These are phyloP conservation scores for Mimachlamys varia DNA, from an alignment of 2,888 invertebrate genomes.

Conservation along the genomic window DNA sequence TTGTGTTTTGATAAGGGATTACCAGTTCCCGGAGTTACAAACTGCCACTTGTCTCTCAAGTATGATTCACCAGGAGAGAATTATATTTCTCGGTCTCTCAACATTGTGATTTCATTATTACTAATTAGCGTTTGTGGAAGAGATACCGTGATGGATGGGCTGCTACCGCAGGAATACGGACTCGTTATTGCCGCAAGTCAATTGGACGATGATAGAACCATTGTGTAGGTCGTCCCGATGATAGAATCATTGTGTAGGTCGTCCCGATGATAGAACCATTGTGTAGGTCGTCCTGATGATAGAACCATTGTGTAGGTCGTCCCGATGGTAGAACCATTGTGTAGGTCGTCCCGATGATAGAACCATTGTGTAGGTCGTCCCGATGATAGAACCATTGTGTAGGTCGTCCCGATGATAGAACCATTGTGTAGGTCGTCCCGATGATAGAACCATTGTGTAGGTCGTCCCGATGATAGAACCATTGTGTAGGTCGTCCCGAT, in stretches of 20 bases:
- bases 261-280: neutral
- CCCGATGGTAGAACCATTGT: too few species aligned
- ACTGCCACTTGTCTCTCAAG: slow-evolving; percentile 38
- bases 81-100: slow-evolving; percentile 34
- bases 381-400: too few species aligned
- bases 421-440: neutral
- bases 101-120: slow-evolving; percentile 42
- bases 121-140: slow-evolving; percentile 38
- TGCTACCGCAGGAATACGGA: neutral
- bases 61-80: slow-evolving; percentile 36
- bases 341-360: too few species aligned
- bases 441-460: too few species aligned
- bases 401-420: neutral
- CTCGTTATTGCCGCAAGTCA: neutral
- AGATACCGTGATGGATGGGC: slow-evolving; percentile 35
- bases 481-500: neutral
- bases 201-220: neutral
- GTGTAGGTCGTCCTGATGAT: neutral
- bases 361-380: neutral
- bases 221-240: neutral
- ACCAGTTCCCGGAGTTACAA: neutral
- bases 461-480: neutral
- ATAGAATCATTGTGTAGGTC: slow-evolving; percentile 28
- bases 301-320: slow-evolving; percentile 8
- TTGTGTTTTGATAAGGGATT: slow-evolving; percentile 40